Evolutionary conservation across 2,113 vertebrate genomes (phyloP), one percentile per base, ranked within the genome.

Genomic region (Fulmarus glacialis): DNA sequence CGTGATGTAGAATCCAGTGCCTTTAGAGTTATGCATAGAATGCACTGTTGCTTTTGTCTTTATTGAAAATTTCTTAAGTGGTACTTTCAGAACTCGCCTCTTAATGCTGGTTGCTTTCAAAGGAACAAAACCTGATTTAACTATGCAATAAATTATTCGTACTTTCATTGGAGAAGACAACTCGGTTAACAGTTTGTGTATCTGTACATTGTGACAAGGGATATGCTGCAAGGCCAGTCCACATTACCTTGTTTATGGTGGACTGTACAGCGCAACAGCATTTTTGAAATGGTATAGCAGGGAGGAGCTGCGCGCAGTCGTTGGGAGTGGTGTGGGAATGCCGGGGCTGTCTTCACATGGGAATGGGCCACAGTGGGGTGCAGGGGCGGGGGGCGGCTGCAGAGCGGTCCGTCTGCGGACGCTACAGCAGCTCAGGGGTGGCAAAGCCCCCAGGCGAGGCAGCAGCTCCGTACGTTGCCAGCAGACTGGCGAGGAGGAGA

Each of bases 401-500:
- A 23, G 26, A n/a, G 30, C 10, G 12, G 60, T n/a, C 60, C 2
- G 1, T 67, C 67, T 64, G 42, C 8, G 20, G 71, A 27, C 71
- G 4, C 62, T 23, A 10, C 6, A 5, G 11, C 13, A 24, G 38
- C 40, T 47, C 38, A 20, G 68, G 58, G 52, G 11, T 26, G 5
- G 14, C 40, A 27, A 67, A 84, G 18, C 15, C 45, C 15, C 40
- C 10, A 18, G 56, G 29, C 3, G 20, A 63, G 30, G 56, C 36
- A 68, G 43, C 1, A 15, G 21, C 32, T 90, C 43, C 2, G 0
- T 11, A 0, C 0, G 0, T 18, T 56, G 12, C 82, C 47, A 68
- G 26, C 16, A 73, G 27, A 14, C 22, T 81, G 53, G 6, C 6
- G 22, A 48, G 36, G 40, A 47, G 42, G 29, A 66, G 36, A 38